Base-by-base conservation (phyloP, 1,140 invertebrate genomes). In the Apocrypta bakeri region DNA sequence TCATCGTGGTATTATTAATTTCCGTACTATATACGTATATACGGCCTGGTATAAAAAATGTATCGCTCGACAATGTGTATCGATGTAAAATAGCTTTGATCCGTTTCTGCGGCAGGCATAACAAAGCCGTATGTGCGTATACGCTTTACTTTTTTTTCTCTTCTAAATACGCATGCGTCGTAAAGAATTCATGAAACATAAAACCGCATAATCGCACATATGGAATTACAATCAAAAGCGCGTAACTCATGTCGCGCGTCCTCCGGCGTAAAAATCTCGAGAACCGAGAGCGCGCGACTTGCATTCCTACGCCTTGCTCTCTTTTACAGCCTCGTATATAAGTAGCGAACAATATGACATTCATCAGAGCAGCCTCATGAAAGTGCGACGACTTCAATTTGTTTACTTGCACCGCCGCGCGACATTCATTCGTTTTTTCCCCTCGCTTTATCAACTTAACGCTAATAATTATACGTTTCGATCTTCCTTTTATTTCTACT, bases 141-240 rank as follows among this genome's bases (percentile, higher is more conserved):
- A n/a, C n/a, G n/a, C n/a, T n/a, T n/a, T n/a, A n/a, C n/a, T n/a
- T n/a, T n/a, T n/a, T 56, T 56, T 2, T 56, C 17, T 56, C n/a
- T 56, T 56, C 48, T 7, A 17, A 56, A 17, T 1, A 17, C 27
- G 7, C 24, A 27, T 33, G 24, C 64, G 27, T 69, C 37, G 27
- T 29, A 69, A 31, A 69, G 56, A 17, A 79, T 72, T 61, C 68
- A 25, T 61, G 68, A 71, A 79, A 72, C 29, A 42, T 56, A 29
- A 56, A 31, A 79, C 17, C 66, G 66, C 27, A 31, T 48, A 72
- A 72, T 56, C 31, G 25, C 25, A 14, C 11, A n/a, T 33, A 40
- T 56, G 12, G 48, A 61, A 79, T 79, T 37, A 79, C 29, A 79
- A 79, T 79, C 69, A 79, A 79, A 72, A 29, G 48, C 66, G 68